phyloP scores from a whole-genome alignment of 2,797 vertebrate species.

The Chaetophractus vellerosus region DNA sequence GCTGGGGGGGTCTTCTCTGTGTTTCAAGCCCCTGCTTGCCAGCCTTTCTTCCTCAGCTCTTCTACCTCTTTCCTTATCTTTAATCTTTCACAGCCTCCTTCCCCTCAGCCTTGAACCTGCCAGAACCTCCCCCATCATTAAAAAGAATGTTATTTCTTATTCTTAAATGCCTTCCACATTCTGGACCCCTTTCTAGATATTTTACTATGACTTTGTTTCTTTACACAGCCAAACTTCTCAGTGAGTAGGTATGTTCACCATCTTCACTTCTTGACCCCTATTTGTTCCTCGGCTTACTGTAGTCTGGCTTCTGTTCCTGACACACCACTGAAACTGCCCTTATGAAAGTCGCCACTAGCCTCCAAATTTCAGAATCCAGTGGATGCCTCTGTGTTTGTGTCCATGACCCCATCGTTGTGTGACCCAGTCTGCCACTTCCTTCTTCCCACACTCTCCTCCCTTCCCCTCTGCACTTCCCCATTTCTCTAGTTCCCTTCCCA shows the following conservation, averaged over 20 bases:
- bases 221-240: slow-evolving; percentile 19
- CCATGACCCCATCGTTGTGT: neutral
- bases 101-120: slow-evolving; percentile 41
- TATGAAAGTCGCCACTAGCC: neutral
- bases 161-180: neutral
- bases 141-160: neutral
- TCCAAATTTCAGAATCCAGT: neutral
- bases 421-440: rapidly evolving
- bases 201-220: neutral
- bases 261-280: neutral
- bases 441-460: neutral
- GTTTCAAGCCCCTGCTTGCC: neutral
- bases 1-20: neutral
- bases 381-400: neutral
- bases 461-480: neutral
- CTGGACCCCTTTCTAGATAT: neutral
- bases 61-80: slow-evolving; percentile 16
- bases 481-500: neutral
- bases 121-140: neutral
- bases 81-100: slow-evolving; percentile 49
- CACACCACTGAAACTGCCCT: neutral
- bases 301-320: neutral
- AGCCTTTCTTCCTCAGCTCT: neutral
- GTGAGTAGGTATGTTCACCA: neutral
- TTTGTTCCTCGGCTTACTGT: neutral